phyloP scores from a whole-genome alignment of 2,113 vertebrate genomes.

The Semicossyphus pulcher region DNA sequence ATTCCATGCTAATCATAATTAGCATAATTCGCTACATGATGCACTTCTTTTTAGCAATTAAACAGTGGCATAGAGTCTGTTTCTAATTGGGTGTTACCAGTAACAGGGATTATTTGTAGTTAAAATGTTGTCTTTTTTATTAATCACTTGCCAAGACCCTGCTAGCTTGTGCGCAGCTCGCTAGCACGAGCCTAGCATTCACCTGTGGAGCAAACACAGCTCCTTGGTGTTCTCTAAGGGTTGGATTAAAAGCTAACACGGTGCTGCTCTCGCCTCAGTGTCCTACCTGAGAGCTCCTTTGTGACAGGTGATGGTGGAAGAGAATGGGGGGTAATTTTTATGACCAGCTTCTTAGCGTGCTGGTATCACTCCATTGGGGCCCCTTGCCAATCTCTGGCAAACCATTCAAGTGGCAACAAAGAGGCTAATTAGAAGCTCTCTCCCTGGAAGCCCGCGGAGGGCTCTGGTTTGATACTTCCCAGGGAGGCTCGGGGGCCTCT shows the following conservation, averaged over 20 bases:
- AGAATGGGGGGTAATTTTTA: slow-evolving; percentile 70
- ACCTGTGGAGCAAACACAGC: slow-evolving; percentile 46
- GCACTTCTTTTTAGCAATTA: not conserved
- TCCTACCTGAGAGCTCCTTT: slow-evolving; percentile 66
- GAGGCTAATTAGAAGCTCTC: slow-evolving; percentile 85
- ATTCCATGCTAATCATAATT: too few species aligned
- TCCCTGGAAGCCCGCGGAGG: slow-evolving; percentile 75
- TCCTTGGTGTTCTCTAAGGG: not conserved
- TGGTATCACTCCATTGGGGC: slow-evolving; percentile 73
- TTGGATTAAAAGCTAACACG: slow-evolving; percentile 46
- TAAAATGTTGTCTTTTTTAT: not conserved
- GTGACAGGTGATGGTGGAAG: slow-evolving; percentile 43
- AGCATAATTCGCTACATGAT: too few species aligned
- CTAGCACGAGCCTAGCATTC: not conserved
- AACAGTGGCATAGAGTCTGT: too few species aligned
- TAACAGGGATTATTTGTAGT: too few species aligned
- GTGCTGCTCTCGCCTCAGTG: slow-evolving; percentile 28
- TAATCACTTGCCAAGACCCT: not conserved
- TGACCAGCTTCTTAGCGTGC: slow-evolving; percentile 75
- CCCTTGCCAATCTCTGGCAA: slow-evolving; percentile 73
- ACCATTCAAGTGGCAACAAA: slow-evolving; percentile 82
- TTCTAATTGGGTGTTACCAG: too few species aligned
- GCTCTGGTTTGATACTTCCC: slow-evolving; percentile 83
- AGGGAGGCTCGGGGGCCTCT: slow-evolving; percentile 80
- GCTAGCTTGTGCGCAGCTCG: too few species aligned